phyloP scores from a whole-genome alignment of 2,113 vertebrate species.

The Callospermophilus lateralis region DNA sequence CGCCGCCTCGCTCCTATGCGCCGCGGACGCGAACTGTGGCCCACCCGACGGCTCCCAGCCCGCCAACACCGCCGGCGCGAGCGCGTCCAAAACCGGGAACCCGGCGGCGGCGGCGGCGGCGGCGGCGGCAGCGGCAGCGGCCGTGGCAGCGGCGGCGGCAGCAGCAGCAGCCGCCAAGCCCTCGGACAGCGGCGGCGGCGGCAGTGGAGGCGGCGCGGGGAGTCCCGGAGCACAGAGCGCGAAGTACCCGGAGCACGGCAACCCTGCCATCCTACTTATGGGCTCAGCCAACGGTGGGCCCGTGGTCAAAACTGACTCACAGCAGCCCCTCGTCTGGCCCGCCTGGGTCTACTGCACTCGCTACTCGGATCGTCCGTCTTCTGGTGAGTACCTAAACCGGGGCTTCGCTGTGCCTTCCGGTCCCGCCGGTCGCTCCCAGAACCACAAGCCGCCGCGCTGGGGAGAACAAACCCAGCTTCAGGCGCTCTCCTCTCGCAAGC shows the following conservation, averaged over 20 bases:
- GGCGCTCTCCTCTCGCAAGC: background rate
- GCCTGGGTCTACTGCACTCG: conserved; percentile 99
- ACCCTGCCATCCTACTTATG: conserved; percentile 92
- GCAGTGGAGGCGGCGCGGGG: conserved; percentile 79
- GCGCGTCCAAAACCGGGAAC: conserved; percentile 84
- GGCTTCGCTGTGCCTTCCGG: background rate
- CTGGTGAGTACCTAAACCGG: conserved; percentile 92
- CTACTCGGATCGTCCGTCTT: conserved; percentile 98
- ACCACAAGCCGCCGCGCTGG: too few relatives aligned
- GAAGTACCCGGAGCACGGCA: conserved; percentile 92
- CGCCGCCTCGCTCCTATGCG: conserved; percentile 90
- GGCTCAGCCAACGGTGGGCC: conserved; percentile 91
- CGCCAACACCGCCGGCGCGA: conserved; percentile 75
- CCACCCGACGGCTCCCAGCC: conserved; percentile 92
- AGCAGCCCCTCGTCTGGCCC: conserved; percentile 95
- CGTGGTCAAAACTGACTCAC: conserved; percentile 89
- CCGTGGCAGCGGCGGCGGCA: conserved; percentile 87
- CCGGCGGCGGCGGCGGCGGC: conserved; percentile 82
- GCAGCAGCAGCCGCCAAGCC: conserved; percentile 85
- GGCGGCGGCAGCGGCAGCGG: conserved; percentile 86
- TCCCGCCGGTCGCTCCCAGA: background rate
- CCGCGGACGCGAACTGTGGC: conserved; percentile 93
- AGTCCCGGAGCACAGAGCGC: conserved; percentile 87
- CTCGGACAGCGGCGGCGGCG: conserved; percentile 75
- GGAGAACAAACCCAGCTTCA: background rate